A percentile compares a stretch with the other conserved stretches of the same genome.
Evolutionary conservation across 30 jellyfish, hydroid and myxozoan genomes (phyloP).

Genomic region (Nemopilema nomurai): DNA sequence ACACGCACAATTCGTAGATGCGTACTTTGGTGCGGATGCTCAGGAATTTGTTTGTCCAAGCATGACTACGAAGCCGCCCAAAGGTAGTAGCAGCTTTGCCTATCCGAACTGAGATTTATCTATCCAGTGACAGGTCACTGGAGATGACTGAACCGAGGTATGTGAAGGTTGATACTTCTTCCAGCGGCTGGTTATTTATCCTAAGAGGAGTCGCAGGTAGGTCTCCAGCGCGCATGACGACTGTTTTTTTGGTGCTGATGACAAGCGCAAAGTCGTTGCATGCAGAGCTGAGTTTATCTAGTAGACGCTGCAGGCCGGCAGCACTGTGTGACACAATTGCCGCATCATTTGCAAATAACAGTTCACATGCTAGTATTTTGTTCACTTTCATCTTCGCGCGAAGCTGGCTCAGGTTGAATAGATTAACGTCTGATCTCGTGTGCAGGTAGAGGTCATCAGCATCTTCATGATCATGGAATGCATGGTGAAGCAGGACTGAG

Average conservation of each 20-base stretch:
- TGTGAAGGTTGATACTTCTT: not conserved
- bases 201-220: not conserved
- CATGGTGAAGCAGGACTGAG: conserved; percentile 8
- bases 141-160: conserved; percentile 22
- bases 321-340: conserved; percentile 12
- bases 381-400: not conserved
- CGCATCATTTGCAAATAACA: conserved; percentile 49
- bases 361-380: not conserved
- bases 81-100: conserved; percentile 11
- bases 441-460: conserved; percentile 20
- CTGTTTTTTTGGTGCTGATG: conserved; percentile 31
- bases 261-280: conserved; percentile 19
- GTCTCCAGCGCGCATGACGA: not conserved
- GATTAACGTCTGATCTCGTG: conserved; percentile 20
- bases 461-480: conserved; percentile 8
- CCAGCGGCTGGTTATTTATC: not conserved
- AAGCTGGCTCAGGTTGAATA: conserved; percentile 29
- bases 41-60: conserved; percentile 2
- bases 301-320: conserved; percentile 1
- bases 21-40: not conserved
- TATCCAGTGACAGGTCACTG: conserved; percentile 1
- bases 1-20: not conserved
- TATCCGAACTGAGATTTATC: not conserved
- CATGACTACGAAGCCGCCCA: not conserved
- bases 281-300: not conserved